Evolutionary conservation across 2,797 vertebrate species (phyloP).

Genomic region (Petrocephalus schoutedeni): DNA sequence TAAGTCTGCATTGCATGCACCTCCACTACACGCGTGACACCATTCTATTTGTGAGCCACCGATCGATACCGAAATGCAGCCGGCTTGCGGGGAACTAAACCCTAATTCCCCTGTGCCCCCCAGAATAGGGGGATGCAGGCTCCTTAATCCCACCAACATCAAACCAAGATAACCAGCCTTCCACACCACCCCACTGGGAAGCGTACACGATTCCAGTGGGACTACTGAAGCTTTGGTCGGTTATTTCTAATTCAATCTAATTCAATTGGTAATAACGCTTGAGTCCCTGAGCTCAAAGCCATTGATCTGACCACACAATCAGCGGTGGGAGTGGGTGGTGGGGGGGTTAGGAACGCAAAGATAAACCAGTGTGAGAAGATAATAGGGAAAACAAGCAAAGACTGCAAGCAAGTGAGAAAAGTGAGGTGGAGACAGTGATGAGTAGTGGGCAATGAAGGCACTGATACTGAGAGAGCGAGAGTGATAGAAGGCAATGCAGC

Average conservation of each 20-base stretch:
- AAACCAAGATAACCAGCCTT: neutral
- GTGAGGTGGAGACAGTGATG: neutral
- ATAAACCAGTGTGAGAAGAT: neutral
- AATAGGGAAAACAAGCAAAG: neutral
- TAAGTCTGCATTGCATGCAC: neutral
- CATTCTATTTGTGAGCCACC: neutral
- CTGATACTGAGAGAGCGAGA: neutral
- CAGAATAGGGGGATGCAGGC: neutral
- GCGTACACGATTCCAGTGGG: neutral
- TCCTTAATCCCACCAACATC: slow-evolving; percentile 5
- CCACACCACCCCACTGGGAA: neutral
- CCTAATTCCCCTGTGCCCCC: neutral
- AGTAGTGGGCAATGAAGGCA: neutral
- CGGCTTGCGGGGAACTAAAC: neutral
- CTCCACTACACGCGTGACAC: neutral
- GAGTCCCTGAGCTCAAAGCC: neutral
- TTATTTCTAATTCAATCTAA: slow-evolving; percentile 7
- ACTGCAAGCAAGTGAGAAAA: neutral
- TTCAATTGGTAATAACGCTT: neutral
- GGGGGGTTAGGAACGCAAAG: neutral
- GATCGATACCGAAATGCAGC: neutral
- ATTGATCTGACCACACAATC: neutral
- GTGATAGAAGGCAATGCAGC: neutral
- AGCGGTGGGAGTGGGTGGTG: neutral
- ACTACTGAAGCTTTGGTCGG: neutral